Percentiles rank a stretch among this genome's conserved stretches.
These are phyloP conservation scores for Apeira syringaria DNA, from an alignment of 2,888 invertebrate species.

Conservation along the genomic window DNA sequence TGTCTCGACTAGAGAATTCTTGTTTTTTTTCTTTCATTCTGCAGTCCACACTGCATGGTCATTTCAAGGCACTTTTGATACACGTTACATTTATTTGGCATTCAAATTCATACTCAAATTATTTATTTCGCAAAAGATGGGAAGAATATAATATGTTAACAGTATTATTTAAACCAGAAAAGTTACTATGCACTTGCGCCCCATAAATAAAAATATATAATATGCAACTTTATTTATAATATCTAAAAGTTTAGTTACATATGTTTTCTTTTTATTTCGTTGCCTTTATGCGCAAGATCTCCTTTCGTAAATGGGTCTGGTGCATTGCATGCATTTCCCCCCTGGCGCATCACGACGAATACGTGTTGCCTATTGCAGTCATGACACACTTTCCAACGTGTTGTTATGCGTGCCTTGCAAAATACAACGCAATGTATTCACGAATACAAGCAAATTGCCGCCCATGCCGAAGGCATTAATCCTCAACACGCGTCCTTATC, in stretches of 20 bases:
- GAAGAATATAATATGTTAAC: no score
- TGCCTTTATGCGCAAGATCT: slow-evolving; percentile 47
- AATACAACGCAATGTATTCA: slow-evolving; percentile 65
- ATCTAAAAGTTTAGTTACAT: no score
- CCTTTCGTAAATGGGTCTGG: slow-evolving; percentile 53
- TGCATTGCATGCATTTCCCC: slow-evolving; percentile 61
- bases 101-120: no score
- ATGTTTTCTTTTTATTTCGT: no score
- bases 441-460: slow-evolving; percentile 37
- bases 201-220: no score
- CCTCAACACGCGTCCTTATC: slow-evolving; percentile 35
- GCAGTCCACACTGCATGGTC: slow-evolving; percentile 36
- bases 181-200: no score
- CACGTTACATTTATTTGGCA: no score
- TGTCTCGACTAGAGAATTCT: no score
- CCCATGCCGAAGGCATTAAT: slow-evolving; percentile 34
- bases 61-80: slow-evolving; percentile 48
- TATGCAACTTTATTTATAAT: no score
- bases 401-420: slow-evolving; percentile 77
- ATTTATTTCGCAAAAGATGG: no score
- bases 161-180: no score
- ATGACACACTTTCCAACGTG: slow-evolving; percentile 81
- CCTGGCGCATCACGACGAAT: slow-evolving; percentile 58
- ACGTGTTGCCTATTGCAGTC: slow-evolving; percentile 69
- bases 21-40: slow-evolving; percentile 59